These are phyloP conservation scores for Hartigia nigra DNA, from an alignment of 2,888 invertebrate genomes.

Conservation along the genomic window DNA sequence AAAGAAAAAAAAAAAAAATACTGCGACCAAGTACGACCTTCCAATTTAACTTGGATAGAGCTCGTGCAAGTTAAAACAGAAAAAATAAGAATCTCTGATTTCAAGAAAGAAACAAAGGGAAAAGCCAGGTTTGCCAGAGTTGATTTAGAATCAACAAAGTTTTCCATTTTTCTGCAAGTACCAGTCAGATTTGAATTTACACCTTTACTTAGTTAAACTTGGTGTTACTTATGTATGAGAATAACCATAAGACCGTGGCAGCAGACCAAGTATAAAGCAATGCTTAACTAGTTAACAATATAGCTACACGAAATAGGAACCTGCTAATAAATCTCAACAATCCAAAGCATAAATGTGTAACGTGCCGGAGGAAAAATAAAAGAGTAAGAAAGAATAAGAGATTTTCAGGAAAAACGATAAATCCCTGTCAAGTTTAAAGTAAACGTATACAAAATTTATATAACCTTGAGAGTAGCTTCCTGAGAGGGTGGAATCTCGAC, in stretches of 20 bases:
- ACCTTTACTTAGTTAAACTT: neutral
- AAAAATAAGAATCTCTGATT: neutral
- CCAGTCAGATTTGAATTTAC: neutral
- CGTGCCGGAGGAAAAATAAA: too few species aligned
- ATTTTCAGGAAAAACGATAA: too few species aligned
- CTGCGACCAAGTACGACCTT: neutral
- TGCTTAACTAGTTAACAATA: too few species aligned
- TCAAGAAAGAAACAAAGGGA: neutral
- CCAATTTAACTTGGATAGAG: neutral
- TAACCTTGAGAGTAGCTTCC: too few species aligned
- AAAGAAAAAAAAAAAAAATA: neutral
- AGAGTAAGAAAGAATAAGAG: too few species aligned
- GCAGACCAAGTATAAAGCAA: too few species aligned
- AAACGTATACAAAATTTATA: too few species aligned
- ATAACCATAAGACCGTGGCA: too few species aligned
- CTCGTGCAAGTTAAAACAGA: neutral
- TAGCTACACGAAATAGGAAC: neutral
- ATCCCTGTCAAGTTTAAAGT: too few species aligned
- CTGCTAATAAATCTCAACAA: too few species aligned
- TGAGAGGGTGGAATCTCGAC: neutral
- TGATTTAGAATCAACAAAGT: neutral
- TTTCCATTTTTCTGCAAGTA: neutral
- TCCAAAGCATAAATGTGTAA: too few species aligned
- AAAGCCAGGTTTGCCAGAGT: neutral
- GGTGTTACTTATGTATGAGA: too few species aligned